Evolutionary conservation across 2,113 vertebrate genomes (phyloP), one percentile per base, ranked within the genome.

Genomic region (Ciconia stormi): DNA sequence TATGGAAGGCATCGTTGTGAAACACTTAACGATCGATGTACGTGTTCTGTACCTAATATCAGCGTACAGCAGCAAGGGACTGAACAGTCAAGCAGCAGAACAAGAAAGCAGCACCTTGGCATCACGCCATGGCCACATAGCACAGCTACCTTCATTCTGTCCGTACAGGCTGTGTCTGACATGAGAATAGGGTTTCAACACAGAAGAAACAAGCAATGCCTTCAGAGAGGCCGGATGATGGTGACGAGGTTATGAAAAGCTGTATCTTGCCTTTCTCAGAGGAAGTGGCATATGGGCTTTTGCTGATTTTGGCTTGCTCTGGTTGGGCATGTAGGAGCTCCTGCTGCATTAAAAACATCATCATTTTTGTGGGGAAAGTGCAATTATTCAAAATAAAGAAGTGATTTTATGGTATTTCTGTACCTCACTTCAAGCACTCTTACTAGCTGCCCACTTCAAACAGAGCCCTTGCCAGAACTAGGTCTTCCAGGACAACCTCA

Each of bases 101-200:
- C 6, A 50, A 50, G 59, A 79, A 50, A 53, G 58, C 20, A 69
- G 47, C 23, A 30, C 40, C 13, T 47, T 53, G 34, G 32, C 49
- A 55, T 52, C 17, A 4, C 65, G 52, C 62, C 49, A 34, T 0
- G 7, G 40, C 71, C 18, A 13, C 1, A 0, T 0, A 82, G 52
- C 42, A 50, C 47, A 30, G 40, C 16, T 49, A n/a, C 34, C 67
- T 67, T 74, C 18, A 1, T 47, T 34, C 56, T 34, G 32, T 50
- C 47, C 53, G 58, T 18, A 5, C 3, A 19, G 46, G 7, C 16
- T 14, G 15, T 17, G 21, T 32, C 38, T n/a, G 50, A 38, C 82
- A 71, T 8, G 15, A 59, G 12, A 82, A 50, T 2, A 16, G 27
- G 50, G n/a, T 79, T 79, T 42, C 56, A 49, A 79, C 0, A 2